Evolutionary conservation across 2,888 invertebrate species (phyloP), one percentile per base, ranked within the genome.

Genomic region (Dasysyrphus tricinctus): DNA sequence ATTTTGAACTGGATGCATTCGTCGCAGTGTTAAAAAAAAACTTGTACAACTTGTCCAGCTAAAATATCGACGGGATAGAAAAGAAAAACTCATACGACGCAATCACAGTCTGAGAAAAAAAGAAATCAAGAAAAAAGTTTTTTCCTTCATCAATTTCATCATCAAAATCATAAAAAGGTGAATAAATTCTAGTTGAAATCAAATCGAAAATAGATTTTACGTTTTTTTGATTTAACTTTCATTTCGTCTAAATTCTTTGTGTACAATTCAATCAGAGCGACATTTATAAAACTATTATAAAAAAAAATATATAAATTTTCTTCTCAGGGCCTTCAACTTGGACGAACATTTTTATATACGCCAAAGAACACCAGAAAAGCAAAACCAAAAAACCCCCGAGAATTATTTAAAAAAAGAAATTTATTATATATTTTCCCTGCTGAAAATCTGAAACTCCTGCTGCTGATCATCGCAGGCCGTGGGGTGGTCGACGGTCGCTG

Each of bases 281-380:
- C 11, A n/a, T 49, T 39, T 59, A 19, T 39, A 19, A 8, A 39
- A 6, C 19, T 7, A 37, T 12, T 34, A 14, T 5, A 39, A 49
- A 51, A 51, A 34, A 39, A 69, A 49, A 57, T 59, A 39, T 0
- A 29, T 49, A 42, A 70, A 73, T 57, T 65, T 74, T 80, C 63
- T 72, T 39, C 81, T 63, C 49, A 80, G 85, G 70, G 76, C 80
- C 76, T 76, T 80, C 67, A 80, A 80, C 76, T 84, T 67, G 59
- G 76, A 77, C 73, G 49, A 76, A 51, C 39, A 44, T 8, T 67
- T 11, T 34, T 14, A 29, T 5, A 44, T 49, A 16, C 61, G 19
- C 42, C 69, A 56, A 42, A 34, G 42, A 67, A 16, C 56, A 57
- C 54, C 34, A 42, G 32, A 47, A 49, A 16, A 65, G n/a, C 16